phyloP scores from a whole-genome alignment of 2,113 vertebrate species.

The Vimba vimba region DNA sequence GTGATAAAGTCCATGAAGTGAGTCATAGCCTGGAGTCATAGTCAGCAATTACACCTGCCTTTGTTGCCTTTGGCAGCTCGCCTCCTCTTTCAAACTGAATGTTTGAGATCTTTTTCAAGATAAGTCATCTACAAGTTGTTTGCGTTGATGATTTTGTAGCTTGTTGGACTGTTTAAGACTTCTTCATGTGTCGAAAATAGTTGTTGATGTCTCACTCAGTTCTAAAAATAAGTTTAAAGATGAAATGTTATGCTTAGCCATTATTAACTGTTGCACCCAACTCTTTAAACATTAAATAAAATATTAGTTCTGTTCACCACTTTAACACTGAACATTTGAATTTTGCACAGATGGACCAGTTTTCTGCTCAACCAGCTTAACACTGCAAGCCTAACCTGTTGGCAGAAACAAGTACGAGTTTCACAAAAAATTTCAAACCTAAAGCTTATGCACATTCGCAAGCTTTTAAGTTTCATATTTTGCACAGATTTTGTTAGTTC shows the following conservation, averaged over 20 bases:
- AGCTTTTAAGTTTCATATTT: not conserved
- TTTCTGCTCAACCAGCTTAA: not conserved
- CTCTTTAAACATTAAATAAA: not conserved
- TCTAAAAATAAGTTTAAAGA: not conserved
- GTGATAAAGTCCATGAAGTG: conserved; percentile 65
- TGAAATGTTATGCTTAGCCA: not conserved
- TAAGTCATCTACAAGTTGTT: not conserved
- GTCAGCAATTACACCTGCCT: conserved; percentile 53
- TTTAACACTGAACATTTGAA: not conserved
- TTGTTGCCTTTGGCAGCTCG: conserved; percentile 61
- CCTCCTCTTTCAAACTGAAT: conserved; percentile 34
- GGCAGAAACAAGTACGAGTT: not conserved
- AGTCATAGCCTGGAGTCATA: conserved; percentile 57
- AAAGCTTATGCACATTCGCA: not conserved
- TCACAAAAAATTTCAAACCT: not conserved
- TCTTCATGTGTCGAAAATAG: not conserved
- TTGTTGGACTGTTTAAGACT: not conserved
- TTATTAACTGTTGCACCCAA: not conserved
- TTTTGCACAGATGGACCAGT: not conserved
- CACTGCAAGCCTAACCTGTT: not conserved
- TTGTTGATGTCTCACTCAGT: not conserved
- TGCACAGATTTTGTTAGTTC: too few species aligned
- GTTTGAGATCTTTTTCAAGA: not conserved
- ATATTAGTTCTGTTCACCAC: not conserved
- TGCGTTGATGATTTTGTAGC: not conserved